Evolutionary conservation across 2,113 vertebrate genomes (phyloP).

Genomic region (Cisticola juncidis): DNA sequence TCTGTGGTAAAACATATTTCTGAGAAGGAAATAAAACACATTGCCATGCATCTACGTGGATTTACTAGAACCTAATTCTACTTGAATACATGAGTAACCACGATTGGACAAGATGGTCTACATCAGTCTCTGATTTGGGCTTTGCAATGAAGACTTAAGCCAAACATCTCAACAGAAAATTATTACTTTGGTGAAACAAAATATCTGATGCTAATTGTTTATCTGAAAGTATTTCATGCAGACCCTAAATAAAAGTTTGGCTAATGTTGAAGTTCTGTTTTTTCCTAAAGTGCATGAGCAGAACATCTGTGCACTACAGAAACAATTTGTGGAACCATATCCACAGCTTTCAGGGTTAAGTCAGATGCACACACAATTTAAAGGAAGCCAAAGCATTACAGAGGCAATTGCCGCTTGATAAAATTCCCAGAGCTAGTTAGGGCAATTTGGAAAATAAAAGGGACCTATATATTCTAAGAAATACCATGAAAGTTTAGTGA

Average conservation of each 20-base stretch:
- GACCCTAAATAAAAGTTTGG: background rate
- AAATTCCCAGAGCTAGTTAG: background rate
- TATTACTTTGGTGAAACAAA: background rate
- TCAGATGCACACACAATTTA: background rate
- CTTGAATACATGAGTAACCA: background rate
- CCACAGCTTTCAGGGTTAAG: background rate
- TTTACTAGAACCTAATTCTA: background rate
- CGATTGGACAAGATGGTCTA: background rate
- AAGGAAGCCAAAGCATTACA: background rate
- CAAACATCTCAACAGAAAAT: background rate
- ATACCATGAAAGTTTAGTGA: background rate
- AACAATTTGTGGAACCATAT: background rate
- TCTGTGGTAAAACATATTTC: background rate
- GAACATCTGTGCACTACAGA: background rate
- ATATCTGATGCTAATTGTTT: background rate
- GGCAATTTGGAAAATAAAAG: background rate
- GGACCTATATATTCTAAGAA: background rate
- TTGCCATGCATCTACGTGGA: background rate
- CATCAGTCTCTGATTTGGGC: background rate
- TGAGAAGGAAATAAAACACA: background rate
- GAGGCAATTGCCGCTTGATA: background rate
- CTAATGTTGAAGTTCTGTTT: background rate
- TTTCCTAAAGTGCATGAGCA: background rate
- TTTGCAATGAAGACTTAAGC: background rate
- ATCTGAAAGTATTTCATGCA: background rate